Conservation (phyloP, 2,113 vertebrate genomes). For the Chroicocephalus ridibundus region DNA sequence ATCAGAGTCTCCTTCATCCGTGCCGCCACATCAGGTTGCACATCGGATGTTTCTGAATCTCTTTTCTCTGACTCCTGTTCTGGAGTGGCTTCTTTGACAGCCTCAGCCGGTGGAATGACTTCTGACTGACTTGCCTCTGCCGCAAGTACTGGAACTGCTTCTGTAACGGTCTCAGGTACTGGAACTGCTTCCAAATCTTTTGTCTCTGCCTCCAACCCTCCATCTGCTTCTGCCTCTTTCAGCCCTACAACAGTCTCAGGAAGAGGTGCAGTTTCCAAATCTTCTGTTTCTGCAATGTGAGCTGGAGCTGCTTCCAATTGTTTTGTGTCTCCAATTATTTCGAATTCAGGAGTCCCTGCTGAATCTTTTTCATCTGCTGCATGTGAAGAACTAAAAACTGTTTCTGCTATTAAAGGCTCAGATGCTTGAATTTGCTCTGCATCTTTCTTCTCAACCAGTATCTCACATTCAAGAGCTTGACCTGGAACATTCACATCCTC, state of each 20-base stretch:
- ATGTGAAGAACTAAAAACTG: not conserved
- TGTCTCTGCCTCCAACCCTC: not conserved
- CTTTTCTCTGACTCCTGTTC: slow-evolving; percentile 23
- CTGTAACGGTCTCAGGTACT: not conserved
- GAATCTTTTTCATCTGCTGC: not conserved
- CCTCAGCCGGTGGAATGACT: not conserved
- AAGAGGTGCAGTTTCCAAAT: not conserved
- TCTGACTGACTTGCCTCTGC: not conserved
- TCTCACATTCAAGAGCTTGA: not conserved
- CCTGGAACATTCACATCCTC: not conserved
- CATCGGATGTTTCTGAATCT: slow-evolving; percentile 50
- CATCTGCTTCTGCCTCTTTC: not conserved
- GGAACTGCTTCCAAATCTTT: not conserved
- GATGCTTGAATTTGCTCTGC: not conserved
- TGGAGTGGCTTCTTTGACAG: slow-evolving; percentile 29
- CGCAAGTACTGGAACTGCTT: not conserved
- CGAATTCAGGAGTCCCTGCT: not conserved
- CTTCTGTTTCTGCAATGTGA: not conserved
- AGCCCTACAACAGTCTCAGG: not conserved
- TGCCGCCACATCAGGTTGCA: slow-evolving; percentile 39
- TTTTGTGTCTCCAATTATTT: not conserved
- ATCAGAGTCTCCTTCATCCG: slow-evolving; percentile 49
- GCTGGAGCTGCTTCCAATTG: not conserved
- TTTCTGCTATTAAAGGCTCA: not conserved
- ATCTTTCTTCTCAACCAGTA: not conserved